Evolutionary conservation across 2,113 vertebrate species (phyloP), one percentile per base, ranked within the genome.

Genomic region (Amblyopsis rosae): DNA sequence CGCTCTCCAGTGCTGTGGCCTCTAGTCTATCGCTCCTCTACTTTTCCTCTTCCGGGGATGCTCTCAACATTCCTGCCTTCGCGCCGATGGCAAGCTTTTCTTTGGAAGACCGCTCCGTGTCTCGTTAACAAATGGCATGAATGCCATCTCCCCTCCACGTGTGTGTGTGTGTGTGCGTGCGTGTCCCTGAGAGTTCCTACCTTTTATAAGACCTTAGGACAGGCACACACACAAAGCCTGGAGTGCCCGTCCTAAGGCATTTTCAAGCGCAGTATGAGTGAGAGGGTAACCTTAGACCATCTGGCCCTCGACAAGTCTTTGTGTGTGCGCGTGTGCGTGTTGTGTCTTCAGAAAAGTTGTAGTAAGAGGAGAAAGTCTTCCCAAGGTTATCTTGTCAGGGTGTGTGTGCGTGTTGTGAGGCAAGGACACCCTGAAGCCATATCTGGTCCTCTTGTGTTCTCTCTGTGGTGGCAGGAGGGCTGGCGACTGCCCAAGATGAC

Each of bases 401-500:
- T 9, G 17, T 57, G n/a, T 19, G 55, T 57, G 55, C 10, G n/a
- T 57, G 55, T 55, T 56, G 51, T 72, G 48, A 71, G 65, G 55
- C 62, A 48, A 69, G 50, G 67, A 67, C 53, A 72, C 67, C 61
- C 76, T 76, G 53, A 71, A 76, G 79, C 32, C 69, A 70, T 72
- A 77, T 85, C 69, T 74, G 80, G 69, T 58, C 75, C 75, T 76
- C 77, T 77, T 76, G 77, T 70, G 62, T 78, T 57, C 74, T 72
- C 50, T 60, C 41, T 3, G 13, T 68, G 65, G 76, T 70, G 70
- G 81, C 79, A 84, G 68, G 64, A 87, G 73, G 79, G 64, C 74
- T 88, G 84, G 75, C 55, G 62, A 82, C 79, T 79, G 3, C 61
- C 54, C 64, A 65, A 70, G 51, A 64, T 66, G 57, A 80, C 65